Conservation (phyloP, 2,113 vertebrate genomes). For the Morone saxatilis region DNA sequence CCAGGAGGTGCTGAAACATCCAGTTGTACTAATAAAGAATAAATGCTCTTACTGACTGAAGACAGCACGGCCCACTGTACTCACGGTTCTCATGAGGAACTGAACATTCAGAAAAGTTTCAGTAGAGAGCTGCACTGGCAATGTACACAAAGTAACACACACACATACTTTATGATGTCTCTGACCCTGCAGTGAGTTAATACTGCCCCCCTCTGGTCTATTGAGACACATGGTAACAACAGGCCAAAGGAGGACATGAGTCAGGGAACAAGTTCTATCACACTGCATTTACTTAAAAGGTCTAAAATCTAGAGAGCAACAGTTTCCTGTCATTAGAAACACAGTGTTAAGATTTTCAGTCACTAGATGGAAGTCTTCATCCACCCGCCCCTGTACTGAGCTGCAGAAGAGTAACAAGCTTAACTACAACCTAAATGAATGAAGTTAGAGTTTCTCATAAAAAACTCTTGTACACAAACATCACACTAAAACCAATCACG, state of each 20-base stretch:
- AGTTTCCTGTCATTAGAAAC: neutral
- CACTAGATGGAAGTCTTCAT: constrained; percentile 43
- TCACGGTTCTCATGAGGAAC: neutral
- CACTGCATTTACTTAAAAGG: neutral
- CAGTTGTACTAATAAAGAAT: neutral
- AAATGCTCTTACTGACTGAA: neutral
- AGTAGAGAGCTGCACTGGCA: neutral
- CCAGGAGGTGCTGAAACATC: neutral
- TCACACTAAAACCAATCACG: neutral
- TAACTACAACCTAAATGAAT: neutral
- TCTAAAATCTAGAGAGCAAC: no score
- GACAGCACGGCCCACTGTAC: neutral
- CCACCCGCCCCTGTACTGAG: neutral
- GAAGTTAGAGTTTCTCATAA: no score
- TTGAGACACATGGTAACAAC: neutral
- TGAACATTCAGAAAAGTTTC: neutral
- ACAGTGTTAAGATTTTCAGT: neutral
- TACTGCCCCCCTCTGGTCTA: constrained; percentile 56
- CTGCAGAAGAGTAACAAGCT: neutral
- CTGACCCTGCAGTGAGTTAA: neutral
- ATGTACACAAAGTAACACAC: no score
- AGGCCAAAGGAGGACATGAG: neutral
- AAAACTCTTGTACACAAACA: neutral
- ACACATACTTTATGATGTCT: neutral
- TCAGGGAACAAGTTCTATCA: neutral